Evolutionary conservation across 2,797 vertebrate genomes (phyloP), one percentile per base, ranked within the genome.

Genomic region (Macropodus opercularis): DNA sequence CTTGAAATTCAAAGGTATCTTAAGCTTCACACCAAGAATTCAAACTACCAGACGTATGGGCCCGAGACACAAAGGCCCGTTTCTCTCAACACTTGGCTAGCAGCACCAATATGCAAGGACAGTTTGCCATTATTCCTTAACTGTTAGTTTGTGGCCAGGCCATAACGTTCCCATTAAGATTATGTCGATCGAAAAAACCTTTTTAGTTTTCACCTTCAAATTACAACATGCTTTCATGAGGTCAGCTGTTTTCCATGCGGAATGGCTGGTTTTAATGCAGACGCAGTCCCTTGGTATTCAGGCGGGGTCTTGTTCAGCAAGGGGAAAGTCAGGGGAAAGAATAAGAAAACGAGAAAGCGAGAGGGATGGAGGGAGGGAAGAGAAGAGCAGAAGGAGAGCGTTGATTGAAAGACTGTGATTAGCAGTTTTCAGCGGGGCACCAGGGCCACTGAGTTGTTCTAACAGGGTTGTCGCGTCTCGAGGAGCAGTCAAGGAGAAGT

Each of bases 401-500:
- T 83, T 91, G 86, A 89, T 86, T 90, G 85, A 90, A 89, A 84
- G 84, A 89, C 81, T 72, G 79, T 89, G 86, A 92, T 90, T 88
- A 89, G 83, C 85, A 81, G 82, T 83, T 90, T 90, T 81, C 65
- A 73, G 63, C 55, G 3, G 57, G 76, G 72, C 75, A 51, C 66
- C 42, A 23, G 83, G 77, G 77, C 81, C 85, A 77, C 69, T 40
- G 69, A 82, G 87, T 81, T 81, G 77, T 83, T 85, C 83, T 77
- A 75, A 85, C 87, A 76, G 73, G 75, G 79, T 66, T 78, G 90
- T 81, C 58, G 83, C 72, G 23, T 89, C 86, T 87, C 46, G 71
- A 85, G 81, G 81, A 87, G 85, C 85, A 90, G 89, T 92, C 89
- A 90, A 90, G 89, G 88, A 91, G 87, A 91, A 90, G 87, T 91